These are phyloP conservation scores for Plumapathes pennacea DNA, from an alignment of 92 coral and sea anemone genomes.

Conservation along the genomic window DNA sequence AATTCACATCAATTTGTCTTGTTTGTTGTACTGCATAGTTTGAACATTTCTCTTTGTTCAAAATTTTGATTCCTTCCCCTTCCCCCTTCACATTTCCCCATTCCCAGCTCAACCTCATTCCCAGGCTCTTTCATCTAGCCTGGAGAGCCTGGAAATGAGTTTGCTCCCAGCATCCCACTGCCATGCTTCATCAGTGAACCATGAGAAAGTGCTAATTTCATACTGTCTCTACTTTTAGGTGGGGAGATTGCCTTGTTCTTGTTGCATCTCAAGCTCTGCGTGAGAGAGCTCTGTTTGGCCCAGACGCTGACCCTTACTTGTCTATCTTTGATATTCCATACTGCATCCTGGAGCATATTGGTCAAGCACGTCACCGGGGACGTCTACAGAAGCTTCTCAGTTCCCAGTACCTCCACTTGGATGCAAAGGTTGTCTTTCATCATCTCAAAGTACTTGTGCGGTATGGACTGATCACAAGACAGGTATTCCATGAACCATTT, in stretches of 20 bases:
- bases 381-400: slow-evolving; percentile 55
- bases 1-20: no score
- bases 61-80: no score
- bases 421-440: slow-evolving; percentile 53
- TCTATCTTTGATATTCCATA: slow-evolving; percentile 53
- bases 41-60: no score
- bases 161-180: not conserved
- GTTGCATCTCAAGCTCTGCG: slow-evolving; percentile 90
- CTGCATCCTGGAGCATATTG: slow-evolving; percentile 83
- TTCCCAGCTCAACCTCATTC: no score
- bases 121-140: no score
- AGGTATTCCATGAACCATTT: no score
- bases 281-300: slow-evolving; percentile 53
- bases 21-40: no score
- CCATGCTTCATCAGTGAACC: no score
- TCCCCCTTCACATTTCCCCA: no score
- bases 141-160: no score
- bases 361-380: slow-evolving; percentile 68
- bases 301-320: slow-evolving; percentile 53
- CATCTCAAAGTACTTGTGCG: slow-evolving; percentile 47
- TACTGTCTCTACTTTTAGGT: slow-evolving; percentile 23
- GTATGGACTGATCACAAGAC: slow-evolving; percentile 57
- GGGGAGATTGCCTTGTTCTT: slow-evolving; percentile 79
- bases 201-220: not conserved
- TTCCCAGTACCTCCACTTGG: slow-evolving; percentile 31